phyloP scores from a whole-genome alignment of 53 echinoderm and acorn worm species.

The Patiria pectinifera region DNA sequence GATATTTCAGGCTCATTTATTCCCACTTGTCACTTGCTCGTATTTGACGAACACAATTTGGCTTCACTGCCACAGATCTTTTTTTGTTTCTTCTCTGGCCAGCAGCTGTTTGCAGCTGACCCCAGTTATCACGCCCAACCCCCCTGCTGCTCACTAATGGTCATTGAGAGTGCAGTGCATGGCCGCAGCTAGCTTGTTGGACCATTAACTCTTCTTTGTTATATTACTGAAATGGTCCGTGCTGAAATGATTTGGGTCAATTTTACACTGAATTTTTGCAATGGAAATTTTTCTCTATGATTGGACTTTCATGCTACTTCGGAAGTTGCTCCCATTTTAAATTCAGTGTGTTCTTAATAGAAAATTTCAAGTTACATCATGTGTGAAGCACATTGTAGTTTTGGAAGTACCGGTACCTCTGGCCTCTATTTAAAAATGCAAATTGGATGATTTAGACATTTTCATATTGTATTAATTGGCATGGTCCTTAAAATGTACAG shows the following conservation, averaged over 20 bases:
- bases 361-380: no score
- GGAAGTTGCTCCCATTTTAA: no score
- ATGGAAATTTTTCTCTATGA: no score
- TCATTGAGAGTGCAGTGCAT: not conserved
- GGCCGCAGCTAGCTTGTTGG: not conserved
- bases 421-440: no score
- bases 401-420: no score
- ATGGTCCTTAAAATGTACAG: no score
- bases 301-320: no score
- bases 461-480: no score
- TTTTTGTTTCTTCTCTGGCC: not conserved
- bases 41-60: not conserved
- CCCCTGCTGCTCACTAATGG: constrained; percentile 41
- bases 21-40: not conserved
- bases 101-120: constrained; percentile 19
- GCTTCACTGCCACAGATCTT: not conserved
- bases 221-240: not conserved
- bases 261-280: not conserved
- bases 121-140: constrained; percentile 32
- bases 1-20: not conserved
- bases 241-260: not conserved
- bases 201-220: not conserved
- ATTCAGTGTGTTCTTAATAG: no score
- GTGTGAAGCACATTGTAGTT: no score
- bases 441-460: no score